Percentiles rank a stretch among this genome's conserved stretches.
phyloP scores from a whole-genome alignment of 2,113 vertebrate species.

The Paraplagusia blochii region DNA sequence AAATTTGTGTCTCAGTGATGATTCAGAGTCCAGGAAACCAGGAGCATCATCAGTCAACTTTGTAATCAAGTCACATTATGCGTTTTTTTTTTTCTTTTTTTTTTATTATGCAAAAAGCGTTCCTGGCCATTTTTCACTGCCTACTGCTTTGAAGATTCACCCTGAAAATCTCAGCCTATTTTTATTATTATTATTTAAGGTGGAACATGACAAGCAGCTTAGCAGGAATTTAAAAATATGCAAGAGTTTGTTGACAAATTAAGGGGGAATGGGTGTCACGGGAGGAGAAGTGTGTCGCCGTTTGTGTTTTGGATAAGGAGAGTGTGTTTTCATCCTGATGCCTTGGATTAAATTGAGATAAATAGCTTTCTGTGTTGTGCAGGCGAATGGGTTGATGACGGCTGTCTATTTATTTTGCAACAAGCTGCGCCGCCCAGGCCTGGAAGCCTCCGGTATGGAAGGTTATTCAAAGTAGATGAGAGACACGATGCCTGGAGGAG shows the following conservation, averaged over 20 bases:
- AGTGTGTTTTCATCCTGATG: constrained; percentile 43
- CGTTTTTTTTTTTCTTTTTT: too few species aligned
- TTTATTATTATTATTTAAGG: too few species aligned
- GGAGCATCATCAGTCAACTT: neutral
- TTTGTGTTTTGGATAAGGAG: constrained; percentile 26
- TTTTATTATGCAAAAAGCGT: neutral
- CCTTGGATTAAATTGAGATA: constrained; percentile 56
- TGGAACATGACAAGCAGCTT: constrained; percentile 25
- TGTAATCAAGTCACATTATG: constrained; percentile 10
- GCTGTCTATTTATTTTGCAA: constrained; percentile 42
- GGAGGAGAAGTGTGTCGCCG: constrained; percentile 29
- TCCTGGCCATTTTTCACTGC: constrained; percentile 7
- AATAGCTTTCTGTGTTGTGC: constrained; percentile 46
- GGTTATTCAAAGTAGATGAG: constrained; percentile 32
- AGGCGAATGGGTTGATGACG: neutral
- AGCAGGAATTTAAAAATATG: constrained; percentile 39
- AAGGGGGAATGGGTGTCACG: constrained; percentile 30
- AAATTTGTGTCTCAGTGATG: neutral
- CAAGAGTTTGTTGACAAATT: constrained; percentile 35
- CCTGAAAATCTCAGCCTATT: constrained; percentile 11
- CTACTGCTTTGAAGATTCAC: constrained; percentile 13
- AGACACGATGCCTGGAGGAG: constrained; percentile 24
- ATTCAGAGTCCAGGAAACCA: neutral
- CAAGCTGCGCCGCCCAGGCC: constrained; percentile 12
- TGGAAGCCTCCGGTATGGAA: constrained; percentile 5